These are phyloP conservation scores for Heliothis peltigera DNA, from an alignment of 2,888 invertebrate species.

Conservation along the genomic window DNA sequence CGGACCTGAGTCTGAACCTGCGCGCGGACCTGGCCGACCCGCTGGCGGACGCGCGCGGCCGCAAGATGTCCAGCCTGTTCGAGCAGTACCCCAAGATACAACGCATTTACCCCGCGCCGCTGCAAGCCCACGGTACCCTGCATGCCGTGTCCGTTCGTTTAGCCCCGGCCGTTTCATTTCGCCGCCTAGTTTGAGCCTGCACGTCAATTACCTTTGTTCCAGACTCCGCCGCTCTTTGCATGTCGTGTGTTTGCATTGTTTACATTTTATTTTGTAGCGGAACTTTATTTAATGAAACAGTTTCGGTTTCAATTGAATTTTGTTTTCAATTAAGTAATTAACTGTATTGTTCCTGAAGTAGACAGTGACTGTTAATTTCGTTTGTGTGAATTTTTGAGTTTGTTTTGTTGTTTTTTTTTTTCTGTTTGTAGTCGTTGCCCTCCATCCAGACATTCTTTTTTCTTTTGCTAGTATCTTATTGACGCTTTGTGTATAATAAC, in stretches of 20 bases:
- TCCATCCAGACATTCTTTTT: conserved; percentile 9
- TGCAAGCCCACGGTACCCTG: conserved; percentile 86
- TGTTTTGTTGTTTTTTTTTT: conserved; percentile 19
- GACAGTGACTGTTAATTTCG: conserved; percentile 57
- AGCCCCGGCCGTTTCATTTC: conserved; percentile 75
- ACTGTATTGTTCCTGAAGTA: conserved; percentile 44
- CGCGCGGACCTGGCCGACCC: conserved; percentile 82
- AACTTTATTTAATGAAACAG: conserved; percentile 68
- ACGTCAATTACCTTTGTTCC: conserved; percentile 82
- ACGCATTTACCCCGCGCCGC: conserved; percentile 93
- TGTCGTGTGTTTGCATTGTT: conserved; percentile 82
- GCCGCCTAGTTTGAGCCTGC: conserved; percentile 78
- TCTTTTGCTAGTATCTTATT: conserved; percentile 28
- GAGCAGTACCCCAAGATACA: conserved; percentile 94
- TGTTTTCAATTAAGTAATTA: conserved; percentile 68
- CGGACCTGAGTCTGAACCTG: conserved; percentile 84
- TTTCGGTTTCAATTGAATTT: conserved; percentile 65
- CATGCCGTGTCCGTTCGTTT: conserved; percentile 80
- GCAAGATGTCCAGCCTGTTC: conserved; percentile 92
- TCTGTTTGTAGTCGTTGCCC: conserved; percentile 23
- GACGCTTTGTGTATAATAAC: conserved; percentile 42
- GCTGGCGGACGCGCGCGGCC: conserved; percentile 82
- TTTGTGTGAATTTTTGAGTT: conserved; percentile 55
- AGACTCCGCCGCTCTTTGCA: conserved; percentile 79
- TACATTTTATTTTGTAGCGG: conserved; percentile 73